Conservation (phyloP, 2,797 vertebrate species). For the Brachymystax lenok region DNA sequence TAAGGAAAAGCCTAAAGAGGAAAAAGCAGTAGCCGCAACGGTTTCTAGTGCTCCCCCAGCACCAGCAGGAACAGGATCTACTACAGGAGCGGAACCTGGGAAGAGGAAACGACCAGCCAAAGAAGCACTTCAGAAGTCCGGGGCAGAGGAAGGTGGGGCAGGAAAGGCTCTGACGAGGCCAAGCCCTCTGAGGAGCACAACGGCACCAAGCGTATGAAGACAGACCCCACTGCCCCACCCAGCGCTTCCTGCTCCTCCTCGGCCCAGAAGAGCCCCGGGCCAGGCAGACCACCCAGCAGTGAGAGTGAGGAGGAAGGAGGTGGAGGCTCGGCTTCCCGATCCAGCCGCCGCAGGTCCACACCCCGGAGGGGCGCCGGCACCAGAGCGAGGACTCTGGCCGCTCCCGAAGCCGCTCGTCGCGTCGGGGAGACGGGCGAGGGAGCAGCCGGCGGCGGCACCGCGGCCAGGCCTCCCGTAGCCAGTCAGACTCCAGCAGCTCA, state of each 20-base stretch:
- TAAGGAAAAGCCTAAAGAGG: conserved; percentile 65
- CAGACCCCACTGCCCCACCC: conserved; percentile 67
- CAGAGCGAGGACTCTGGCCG: conserved; percentile 89
- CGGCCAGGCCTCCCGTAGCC: conserved; percentile 77
- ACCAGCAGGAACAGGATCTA: conserved; percentile 28
- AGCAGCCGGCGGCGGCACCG: conserved; percentile 79
- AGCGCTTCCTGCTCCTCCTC: conserved; percentile 76
- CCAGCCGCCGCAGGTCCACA: conserved; percentile 80
- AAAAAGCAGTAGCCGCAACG: conserved; percentile 56
- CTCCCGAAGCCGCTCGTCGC: conserved; percentile 86
- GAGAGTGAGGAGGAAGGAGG: conserved; percentile 85
- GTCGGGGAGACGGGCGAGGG: conserved; percentile 76
- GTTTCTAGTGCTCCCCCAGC: conserved; percentile 30
- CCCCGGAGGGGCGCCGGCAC: conserved; percentile 79
- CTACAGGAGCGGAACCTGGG: conserved; percentile 71
- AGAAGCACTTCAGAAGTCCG: conserved; percentile 78
- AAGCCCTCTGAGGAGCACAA: conserved; percentile 81
- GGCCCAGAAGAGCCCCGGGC: conserved; percentile 70
- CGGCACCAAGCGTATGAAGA: conserved; percentile 79
- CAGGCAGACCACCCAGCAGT: conserved; percentile 83
- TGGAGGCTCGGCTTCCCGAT: conserved; percentile 75
- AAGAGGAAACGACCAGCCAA: conserved; percentile 81
- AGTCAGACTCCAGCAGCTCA: conserved; percentile 91
- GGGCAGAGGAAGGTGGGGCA: conserved; percentile 75
- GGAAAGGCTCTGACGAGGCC: conserved; percentile 73